These are phyloP conservation scores for Cheumatopsyche charites DNA, from an alignment of 1,140 invertebrate species.

Conservation along the genomic window DNA sequence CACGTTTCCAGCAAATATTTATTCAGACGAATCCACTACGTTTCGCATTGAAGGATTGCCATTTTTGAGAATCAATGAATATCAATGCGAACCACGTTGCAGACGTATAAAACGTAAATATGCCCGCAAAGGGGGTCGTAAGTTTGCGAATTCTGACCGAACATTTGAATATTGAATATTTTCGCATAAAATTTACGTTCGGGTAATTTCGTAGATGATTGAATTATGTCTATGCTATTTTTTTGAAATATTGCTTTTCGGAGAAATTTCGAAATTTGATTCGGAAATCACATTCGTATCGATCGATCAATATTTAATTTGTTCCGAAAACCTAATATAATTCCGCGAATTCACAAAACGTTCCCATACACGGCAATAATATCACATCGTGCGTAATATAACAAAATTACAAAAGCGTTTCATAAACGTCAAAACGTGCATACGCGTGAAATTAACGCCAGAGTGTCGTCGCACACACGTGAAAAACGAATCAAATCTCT, in stretches of 20 bases:
- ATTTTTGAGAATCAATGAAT: conserved; percentile 28
- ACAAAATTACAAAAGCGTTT: conserved; percentile 13
- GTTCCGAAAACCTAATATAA: no score
- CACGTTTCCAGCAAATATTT: conserved; percentile 16
- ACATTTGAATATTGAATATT: no score
- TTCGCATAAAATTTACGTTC: no score
- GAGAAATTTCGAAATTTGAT: no score
- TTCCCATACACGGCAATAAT: background rate
- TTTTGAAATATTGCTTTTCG: no score
- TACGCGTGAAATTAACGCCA: conserved; percentile 11
- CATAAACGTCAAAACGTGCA: background rate
- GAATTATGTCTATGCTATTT: no score
- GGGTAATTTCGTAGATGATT: no score
- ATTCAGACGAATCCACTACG: conserved; percentile 21
- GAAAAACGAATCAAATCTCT: conserved; percentile 11
- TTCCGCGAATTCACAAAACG: no score
- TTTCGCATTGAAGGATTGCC: conserved; percentile 23
- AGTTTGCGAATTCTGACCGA: no score
- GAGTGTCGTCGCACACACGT: conserved; percentile 14
- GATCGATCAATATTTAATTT: no score
- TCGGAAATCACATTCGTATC: no score
- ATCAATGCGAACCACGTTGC: conserved; percentile 12
- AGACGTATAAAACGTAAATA: background rate
- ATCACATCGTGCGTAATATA: conserved; percentile 2
- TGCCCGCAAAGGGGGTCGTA: no score